These are phyloP conservation scores for Hippocampus mohnikei DNA, from an alignment of 2,113 vertebrate genomes.

Conservation along the genomic window DNA sequence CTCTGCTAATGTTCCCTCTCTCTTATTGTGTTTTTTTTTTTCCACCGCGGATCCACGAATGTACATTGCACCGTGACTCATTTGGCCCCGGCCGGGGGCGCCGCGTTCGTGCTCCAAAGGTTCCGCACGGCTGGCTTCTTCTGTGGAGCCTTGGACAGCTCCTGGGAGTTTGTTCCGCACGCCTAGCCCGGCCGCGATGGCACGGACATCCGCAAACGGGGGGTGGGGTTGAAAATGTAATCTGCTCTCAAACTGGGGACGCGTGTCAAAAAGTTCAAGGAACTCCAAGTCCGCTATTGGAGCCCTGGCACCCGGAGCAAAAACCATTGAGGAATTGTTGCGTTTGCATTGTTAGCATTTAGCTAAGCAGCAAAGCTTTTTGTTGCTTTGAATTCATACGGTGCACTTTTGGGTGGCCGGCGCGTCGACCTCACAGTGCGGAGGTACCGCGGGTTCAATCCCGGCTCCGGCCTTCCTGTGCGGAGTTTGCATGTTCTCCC, in stretches of 20 bases:
- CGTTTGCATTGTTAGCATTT: too few species aligned
- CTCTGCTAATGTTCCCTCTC: conserved; percentile 37
- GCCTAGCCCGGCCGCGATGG: not conserved
- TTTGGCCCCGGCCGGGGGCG: conserved; percentile 30
- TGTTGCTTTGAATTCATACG: too few species aligned
- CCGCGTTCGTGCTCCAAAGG: conserved; percentile 17
- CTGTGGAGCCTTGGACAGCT: not conserved
- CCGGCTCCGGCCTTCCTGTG: too few species aligned
- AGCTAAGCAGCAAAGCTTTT: too few species aligned
- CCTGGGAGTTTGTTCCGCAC: conserved; percentile 10
- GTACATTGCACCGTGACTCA: conserved; percentile 34
- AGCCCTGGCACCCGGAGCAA: too few species aligned
- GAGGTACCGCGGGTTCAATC: too few species aligned
- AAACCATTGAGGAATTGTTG: too few species aligned
- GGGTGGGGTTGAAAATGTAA: not conserved
- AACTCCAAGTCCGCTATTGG: too few species aligned
- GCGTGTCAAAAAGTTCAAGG: not conserved
- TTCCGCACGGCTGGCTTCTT: not conserved
- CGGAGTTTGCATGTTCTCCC: too few species aligned
- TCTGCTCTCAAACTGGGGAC: not conserved
- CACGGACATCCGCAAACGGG: conserved; percentile 2
- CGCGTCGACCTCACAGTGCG: too few species aligned
- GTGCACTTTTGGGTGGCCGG: too few species aligned
- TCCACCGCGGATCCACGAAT: conserved; percentile 15
- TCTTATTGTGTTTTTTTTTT: not conserved